These are phyloP conservation scores for Gibbula magus DNA, from an alignment of 2,888 invertebrate species.

Conservation along the genomic window DNA sequence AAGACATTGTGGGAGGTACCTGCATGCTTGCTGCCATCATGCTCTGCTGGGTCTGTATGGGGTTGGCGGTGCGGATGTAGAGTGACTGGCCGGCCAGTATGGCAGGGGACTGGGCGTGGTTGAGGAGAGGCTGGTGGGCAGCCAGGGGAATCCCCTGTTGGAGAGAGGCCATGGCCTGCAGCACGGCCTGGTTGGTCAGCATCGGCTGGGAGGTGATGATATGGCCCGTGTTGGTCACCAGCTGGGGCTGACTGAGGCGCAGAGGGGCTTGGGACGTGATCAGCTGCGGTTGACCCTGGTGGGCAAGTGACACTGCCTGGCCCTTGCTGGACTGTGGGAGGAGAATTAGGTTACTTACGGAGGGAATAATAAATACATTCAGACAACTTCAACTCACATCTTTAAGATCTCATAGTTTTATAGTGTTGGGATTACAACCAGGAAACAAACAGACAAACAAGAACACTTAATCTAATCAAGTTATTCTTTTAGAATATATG, in stretches of 20 bases:
- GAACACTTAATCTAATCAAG: too few relatives aligned
- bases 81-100: conserved; percentile 67
- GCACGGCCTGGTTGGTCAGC: conserved; percentile 65
- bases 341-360: neutral
- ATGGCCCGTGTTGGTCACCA: conserved; percentile 65
- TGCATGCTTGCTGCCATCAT: conserved; percentile 43
- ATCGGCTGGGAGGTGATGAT: conserved; percentile 66
- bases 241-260: conserved; percentile 63
- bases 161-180: conserved; percentile 67
- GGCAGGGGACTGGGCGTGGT: conserved; percentile 60
- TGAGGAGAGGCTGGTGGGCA: conserved; percentile 61
- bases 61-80: conserved; percentile 65
- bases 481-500: too few relatives aligned
- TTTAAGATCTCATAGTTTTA: too few relatives aligned
- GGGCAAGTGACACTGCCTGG: conserved; percentile 53
- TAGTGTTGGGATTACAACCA: too few relatives aligned
- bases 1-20: neutral
- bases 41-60: conserved; percentile 55
- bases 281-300: conserved; percentile 57
- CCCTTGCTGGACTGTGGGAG: conserved; percentile 53
- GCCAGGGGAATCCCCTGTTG: conserved; percentile 62
- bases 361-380: too few relatives aligned
- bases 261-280: conserved; percentile 59
- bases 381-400: too few relatives aligned
- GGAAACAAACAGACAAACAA: too few relatives aligned